Evolutionary conservation across 2,797 vertebrate species (phyloP), one percentile per base, ranked within the genome.

Genomic region (Anomalospiza imberbis): DNA sequence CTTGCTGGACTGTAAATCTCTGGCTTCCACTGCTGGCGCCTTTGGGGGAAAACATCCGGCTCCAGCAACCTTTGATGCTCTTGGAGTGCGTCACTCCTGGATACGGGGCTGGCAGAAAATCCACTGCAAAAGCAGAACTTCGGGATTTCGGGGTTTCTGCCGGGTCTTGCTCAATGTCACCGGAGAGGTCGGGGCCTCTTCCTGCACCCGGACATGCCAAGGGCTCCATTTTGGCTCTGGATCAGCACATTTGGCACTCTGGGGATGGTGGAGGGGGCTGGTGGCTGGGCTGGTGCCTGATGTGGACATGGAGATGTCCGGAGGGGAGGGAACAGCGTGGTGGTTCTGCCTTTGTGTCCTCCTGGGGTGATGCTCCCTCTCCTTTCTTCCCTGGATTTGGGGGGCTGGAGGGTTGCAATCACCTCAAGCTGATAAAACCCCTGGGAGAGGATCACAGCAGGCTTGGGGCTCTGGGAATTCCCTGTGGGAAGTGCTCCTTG

Each of bases 21-120:
- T 2, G 0, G 1, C 84, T 63, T 74, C 63, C 79, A 76, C 2
- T 4, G 40, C 81, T 65, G 96, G 95, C 42, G 84, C 86, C 92
- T 95, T 71, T 31, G 34, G 55, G 62, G 38, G 40, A 40, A 94
- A 96, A 89, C 96, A 96, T 93, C 95, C 54, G 68, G 65, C 72
- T 26, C 7, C 3, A 5, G 89, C 34, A 16, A 26, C 4, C 63
- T 67, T 57, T 31, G 93, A 53, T 82, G 94, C 67, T 86, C 32
- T 2, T 0, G 2, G 8, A 32, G 25, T 48, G 79, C 51, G 67
- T 91, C 93, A 73, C 63, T 17, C 3, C 7, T 2, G 57, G 72
- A 24, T 0, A 0, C 0, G 55, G 78, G 75, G 54, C 82, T 34
- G 1, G 5, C 32, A 9, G 31, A 21, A 40, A 72, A 54, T 5